These are phyloP conservation scores for Ostrea denselamellosa DNA, from an alignment of 1,140 invertebrate genomes.

Conservation along the genomic window DNA sequence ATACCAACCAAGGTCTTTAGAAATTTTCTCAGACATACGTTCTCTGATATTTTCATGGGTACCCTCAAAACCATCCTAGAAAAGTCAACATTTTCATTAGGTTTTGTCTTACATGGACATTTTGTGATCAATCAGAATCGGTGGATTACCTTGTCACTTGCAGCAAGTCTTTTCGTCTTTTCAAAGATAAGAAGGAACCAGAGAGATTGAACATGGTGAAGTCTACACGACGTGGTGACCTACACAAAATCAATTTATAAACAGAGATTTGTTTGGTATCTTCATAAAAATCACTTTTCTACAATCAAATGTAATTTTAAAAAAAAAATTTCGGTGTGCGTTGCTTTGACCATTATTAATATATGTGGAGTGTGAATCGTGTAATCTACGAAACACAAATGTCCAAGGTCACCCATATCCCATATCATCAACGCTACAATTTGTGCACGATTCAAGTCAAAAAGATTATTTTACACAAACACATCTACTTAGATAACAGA, in stretches of 20 bases:
- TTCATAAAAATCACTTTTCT: too few relatives aligned
- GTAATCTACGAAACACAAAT: too few relatives aligned
- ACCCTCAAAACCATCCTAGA: slow-evolving; percentile 4
- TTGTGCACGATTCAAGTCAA: too few relatives aligned
- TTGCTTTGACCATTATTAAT: too few relatives aligned
- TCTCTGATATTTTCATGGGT: not conserved
- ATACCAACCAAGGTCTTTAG: not conserved
- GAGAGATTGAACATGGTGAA: not conserved
- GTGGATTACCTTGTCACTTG: not conserved
- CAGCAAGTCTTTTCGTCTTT: not conserved
- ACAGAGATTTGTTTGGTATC: too few relatives aligned
- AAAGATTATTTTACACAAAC: too few relatives aligned
- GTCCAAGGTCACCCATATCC: too few relatives aligned
- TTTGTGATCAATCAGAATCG: not conserved
- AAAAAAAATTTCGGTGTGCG: too few relatives aligned
- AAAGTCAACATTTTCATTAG: not conserved
- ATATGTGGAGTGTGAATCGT: too few relatives aligned
- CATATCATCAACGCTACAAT: too few relatives aligned
- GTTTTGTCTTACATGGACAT: too few relatives aligned
- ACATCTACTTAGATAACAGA: not conserved
- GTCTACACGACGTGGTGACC: not conserved
- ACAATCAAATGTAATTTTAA: too few relatives aligned
- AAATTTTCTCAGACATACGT: not conserved
- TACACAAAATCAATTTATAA: not conserved
- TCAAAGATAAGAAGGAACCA: not conserved